These are phyloP conservation scores for Azemiops feae DNA, from an alignment of 2,113 vertebrate genomes.

Conservation along the genomic window DNA sequence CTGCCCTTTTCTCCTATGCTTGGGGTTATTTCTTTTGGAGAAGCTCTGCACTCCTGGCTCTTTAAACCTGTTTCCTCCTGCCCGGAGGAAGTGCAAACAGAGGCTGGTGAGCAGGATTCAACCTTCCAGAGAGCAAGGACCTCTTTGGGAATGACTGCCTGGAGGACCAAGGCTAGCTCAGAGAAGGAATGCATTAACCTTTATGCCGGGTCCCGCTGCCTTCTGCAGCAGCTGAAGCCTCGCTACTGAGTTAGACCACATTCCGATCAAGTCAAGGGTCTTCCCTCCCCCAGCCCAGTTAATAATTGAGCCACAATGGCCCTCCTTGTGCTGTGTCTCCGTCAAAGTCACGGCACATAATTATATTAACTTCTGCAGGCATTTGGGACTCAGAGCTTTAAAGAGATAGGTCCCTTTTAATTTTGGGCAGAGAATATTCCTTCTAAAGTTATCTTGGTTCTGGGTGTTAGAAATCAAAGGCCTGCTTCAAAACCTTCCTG, in stretches of 20 bases:
- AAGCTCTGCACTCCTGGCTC: neutral
- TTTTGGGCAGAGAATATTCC: neutral
- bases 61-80: fast-evolving
- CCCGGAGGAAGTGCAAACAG: fast-evolving
- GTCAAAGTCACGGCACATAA: conserved; percentile 46
- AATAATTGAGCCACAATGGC: conserved; percentile 65
- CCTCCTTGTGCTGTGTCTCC: conserved; percentile 24
- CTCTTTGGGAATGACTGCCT: neutral
- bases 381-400: neutral
- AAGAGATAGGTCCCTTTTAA: conserved; percentile 18
- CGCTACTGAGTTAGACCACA: neutral
- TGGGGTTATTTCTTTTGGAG: neutral
- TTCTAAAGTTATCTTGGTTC: fast-evolving
- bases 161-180: neutral
- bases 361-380: conserved; percentile 35
- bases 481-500: neutral
- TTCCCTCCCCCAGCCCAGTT: conserved; percentile 31
- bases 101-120: fast-evolving
- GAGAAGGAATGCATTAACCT: neutral
- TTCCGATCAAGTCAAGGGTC: conserved; percentile 57
- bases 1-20: neutral
- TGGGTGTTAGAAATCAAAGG: fast-evolving
- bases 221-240: neutral
- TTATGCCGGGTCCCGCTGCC: neutral
- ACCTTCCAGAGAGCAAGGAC: fast-evolving